Evolutionary conservation across 2,797 vertebrate genomes (phyloP).

Genomic region (Carduelis carduelis): DNA sequence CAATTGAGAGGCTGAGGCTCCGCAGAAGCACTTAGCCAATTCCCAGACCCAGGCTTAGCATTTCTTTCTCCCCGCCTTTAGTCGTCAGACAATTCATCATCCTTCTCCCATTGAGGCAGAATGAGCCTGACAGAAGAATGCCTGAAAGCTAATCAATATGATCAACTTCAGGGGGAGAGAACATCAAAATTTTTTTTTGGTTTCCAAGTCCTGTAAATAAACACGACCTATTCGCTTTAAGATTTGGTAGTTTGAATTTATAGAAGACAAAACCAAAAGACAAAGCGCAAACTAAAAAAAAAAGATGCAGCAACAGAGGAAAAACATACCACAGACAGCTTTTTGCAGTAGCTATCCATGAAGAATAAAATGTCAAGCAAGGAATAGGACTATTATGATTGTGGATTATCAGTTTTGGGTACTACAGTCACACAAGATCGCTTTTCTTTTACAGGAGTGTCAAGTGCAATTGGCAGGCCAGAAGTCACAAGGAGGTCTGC

Average conservation of each 20-base stretch:
- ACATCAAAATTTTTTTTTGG: slow-evolving; percentile 58
- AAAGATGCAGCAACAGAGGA: neutral
- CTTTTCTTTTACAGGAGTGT: slow-evolving; percentile 24
- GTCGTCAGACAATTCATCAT: slow-evolving; percentile 92
- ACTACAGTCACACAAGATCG: slow-evolving; percentile 27
- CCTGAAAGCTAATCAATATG: slow-evolving; percentile 82
- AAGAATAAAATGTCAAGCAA: slow-evolving; percentile 38
- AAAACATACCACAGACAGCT: neutral
- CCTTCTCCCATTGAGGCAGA: slow-evolving; percentile 83
- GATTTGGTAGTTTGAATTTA: slow-evolving; percentile 74
- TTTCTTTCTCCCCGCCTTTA: slow-evolving; percentile 81
- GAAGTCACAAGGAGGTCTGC: neutral
- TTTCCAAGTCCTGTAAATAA: slow-evolving; percentile 74
- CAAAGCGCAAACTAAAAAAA: slow-evolving; percentile 57
- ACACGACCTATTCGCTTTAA: slow-evolving; percentile 69
- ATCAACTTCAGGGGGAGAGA: slow-evolving; percentile 58
- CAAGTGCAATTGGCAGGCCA: slow-evolving; percentile 42
- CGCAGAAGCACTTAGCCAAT: slow-evolving; percentile 96
- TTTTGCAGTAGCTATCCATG: neutral
- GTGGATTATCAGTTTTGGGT: slow-evolving; percentile 26
- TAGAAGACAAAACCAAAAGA: slow-evolving; percentile 75
- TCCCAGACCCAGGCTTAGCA: slow-evolving; percentile 87
- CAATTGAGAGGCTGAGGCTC: slow-evolving; percentile 87
- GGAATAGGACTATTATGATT: slow-evolving; percentile 8
- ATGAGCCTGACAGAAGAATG: slow-evolving; percentile 83